Percentiles rank a stretch among this genome's conserved stretches.
Evolutionary conservation across 2,888 invertebrate genomes (phyloP).

Genomic region (Volucella bombylans): DNA sequence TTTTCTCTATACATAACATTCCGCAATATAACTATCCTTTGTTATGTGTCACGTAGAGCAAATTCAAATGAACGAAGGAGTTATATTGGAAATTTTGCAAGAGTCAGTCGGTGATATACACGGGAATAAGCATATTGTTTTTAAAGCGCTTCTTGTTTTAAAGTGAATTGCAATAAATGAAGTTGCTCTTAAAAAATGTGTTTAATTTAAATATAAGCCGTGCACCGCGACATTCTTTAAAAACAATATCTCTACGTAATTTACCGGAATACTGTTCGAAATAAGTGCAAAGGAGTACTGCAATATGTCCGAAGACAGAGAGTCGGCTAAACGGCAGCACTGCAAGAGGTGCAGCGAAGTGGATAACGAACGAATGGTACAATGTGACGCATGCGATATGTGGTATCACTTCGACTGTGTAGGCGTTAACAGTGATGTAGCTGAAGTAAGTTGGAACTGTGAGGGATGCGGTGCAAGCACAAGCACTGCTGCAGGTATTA

Average conservation of each 20-base stretch:
- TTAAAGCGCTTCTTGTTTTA: background rate
- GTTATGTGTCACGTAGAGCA: constrained; percentile 10
- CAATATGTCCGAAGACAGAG: background rate
- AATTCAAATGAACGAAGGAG: background rate
- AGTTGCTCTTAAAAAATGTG: background rate
- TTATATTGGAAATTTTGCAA: background rate
- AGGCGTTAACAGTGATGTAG: constrained; percentile 1
- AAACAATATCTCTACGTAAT: no score
- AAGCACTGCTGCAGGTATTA: background rate
- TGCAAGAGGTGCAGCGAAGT: no score
- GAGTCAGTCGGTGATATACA: background rate
- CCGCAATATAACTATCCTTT: constrained; percentile 2
- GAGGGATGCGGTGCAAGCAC: constrained; percentile 5
- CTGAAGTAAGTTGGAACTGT: constrained; percentile 11
- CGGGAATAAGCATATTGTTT: background rate
- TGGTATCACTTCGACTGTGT: background rate
- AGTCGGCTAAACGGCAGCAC: background rate
- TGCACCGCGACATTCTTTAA: no score
- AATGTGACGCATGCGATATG: background rate
- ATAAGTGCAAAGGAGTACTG: constrained; percentile 19
- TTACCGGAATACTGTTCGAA: constrained; percentile 3
- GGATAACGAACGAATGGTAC: no score
- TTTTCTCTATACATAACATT: background rate
- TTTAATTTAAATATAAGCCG: background rate
- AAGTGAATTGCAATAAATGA: no score